Evolutionary conservation across 2,797 vertebrate species (phyloP).

Genomic region (Tamandua tetradactyla): DNA sequence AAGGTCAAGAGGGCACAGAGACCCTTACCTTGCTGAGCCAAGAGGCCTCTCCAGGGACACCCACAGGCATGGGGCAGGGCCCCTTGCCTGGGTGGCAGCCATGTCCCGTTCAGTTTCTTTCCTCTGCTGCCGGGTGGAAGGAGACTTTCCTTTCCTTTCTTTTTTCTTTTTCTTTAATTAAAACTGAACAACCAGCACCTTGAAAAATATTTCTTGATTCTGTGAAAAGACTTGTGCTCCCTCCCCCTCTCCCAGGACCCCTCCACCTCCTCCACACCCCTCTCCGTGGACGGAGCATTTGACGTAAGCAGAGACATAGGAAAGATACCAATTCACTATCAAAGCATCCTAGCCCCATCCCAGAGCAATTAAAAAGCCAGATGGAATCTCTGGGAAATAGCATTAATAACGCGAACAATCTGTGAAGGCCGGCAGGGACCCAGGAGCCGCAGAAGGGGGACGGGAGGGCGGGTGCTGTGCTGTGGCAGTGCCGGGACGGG

Average conservation of each 20-base stretch:
- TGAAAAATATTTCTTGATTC: conserved; percentile 20
- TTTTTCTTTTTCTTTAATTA: background rate
- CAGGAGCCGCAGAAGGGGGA: conserved; percentile 63
- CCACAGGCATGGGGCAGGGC: background rate
- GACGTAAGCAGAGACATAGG: conserved; percentile 70
- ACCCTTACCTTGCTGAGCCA: background rate
- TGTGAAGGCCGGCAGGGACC: conserved; percentile 73
- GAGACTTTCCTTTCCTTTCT: background rate
- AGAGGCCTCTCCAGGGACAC: background rate
- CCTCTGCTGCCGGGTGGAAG: background rate
- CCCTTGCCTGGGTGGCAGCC: background rate
- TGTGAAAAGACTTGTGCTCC: background rate
- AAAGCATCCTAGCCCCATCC: conserved; percentile 74
- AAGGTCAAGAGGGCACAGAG: background rate
- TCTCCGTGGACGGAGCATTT: conserved; percentile 54
- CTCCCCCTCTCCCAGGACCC: background rate
- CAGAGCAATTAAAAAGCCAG: conserved; percentile 80
- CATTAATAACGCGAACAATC: conserved; percentile 80
- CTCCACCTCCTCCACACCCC: background rate
- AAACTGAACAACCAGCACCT: background rate
- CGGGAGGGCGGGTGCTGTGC: background rate
- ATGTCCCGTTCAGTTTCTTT: background rate
- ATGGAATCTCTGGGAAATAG: conserved; percentile 78
- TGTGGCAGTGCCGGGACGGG: background rate
- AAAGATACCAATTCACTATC: conserved; percentile 79